Base-by-base conservation (phyloP, 2,113 vertebrate species). In the Jaculus jaculus region DNA sequence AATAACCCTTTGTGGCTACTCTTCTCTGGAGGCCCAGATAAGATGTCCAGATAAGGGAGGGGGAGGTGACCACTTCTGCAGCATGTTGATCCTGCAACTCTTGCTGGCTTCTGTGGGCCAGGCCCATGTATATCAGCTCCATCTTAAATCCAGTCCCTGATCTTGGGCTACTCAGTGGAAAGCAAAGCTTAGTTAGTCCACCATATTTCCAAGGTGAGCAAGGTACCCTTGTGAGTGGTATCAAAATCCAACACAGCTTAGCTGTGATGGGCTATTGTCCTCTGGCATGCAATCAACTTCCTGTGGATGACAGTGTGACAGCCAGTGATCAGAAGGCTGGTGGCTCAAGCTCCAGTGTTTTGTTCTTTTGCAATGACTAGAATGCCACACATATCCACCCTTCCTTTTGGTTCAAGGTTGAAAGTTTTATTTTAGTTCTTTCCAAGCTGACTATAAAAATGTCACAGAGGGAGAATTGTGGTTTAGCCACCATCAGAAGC, bases 21-120 rank as follows among this genome's bases (percentile, higher is more conserved):
- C 65, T 75, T 77, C 73, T 95, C 96, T 86, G 87, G 87, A 83
- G 34, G 71, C 24, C 0, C 71, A 95, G 96, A 94, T 95, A 90
- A 81, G 82, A 95, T 93, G 71, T 58, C 51, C 71, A 83, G 90
- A 94, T 86, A 77, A 82, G 8, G 28, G 34, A 37, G 30, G 54
- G 65, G 66, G 23, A 71, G 72, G 47, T 2, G 3, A 78, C 18
- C 10, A 34, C 32, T 84, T 93, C 58, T 15, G 23, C 18, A 54
- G 75, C 80, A 17, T 86, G 68, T 72, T 11, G 51, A 87, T 84
- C 72, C 42, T 13, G n/a, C 32, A 2, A 68, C 69, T 42, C 63
- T 86, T 7, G 3, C 58, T 65, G 65, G 60, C 12, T 65, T 83
- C 37, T 3, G 4, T 3, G 20, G 66, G 51, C 58, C 17, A 30